Evolutionary conservation across 2,113 vertebrate species (phyloP).

Genomic region (Melanotaenia duboulayi): DNA sequence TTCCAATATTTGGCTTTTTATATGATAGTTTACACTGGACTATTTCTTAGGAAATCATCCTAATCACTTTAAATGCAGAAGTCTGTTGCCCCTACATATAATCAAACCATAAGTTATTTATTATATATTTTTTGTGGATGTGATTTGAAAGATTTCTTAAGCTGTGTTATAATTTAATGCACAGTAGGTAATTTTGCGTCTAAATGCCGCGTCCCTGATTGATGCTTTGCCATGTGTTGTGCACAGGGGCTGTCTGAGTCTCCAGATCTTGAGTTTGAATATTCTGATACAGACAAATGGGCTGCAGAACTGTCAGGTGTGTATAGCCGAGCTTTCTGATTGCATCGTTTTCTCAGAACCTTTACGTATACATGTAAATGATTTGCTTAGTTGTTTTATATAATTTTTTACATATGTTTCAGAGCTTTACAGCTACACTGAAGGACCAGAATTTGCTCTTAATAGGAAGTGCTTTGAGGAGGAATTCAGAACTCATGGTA

Average conservation of each 20-base stretch:
- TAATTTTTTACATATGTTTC: slow-evolving; percentile 34
- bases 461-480: slow-evolving; percentile 98
- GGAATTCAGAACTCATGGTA: slow-evolving; percentile 92
- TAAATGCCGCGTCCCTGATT: background rate
- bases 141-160: no score
- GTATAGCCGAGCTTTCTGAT: background rate
- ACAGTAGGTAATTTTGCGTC: background rate
- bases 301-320: slow-evolving; percentile 93
- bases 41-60: no score
- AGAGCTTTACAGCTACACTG: slow-evolving; percentile 99
- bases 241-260: slow-evolving; percentile 91
- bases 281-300: slow-evolving; percentile 95
- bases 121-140: background rate
- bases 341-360: background rate
- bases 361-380: background rate
- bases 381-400: background rate
- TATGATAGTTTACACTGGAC: no score
- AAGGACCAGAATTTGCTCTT: slow-evolving; percentile 94
- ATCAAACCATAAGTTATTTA: background rate
- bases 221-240: slow-evolving; percentile 3
- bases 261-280: slow-evolving; percentile 97
- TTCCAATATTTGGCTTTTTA: no score
- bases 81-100: background rate
- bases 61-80: background rate
- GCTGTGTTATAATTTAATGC: no score